phyloP scores from a whole-genome alignment of 2,888 invertebrate genomes.

The Eutolmus rufibarbis region DNA sequence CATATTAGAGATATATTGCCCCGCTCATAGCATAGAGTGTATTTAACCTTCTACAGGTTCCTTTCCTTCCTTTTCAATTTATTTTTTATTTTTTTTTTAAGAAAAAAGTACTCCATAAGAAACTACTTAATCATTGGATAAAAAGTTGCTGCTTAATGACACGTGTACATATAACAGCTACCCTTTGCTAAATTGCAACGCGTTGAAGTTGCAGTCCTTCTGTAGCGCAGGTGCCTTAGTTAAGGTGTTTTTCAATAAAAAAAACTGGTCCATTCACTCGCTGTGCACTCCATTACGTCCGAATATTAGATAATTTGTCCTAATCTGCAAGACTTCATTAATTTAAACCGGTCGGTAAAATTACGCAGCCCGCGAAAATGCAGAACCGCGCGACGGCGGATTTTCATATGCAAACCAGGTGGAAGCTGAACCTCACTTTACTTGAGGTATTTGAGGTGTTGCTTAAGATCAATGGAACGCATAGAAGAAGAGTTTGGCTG shows the following conservation, averaged over 20 bases:
- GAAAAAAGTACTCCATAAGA: background rate
- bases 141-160: background rate
- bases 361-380: background rate
- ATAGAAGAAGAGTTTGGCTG: background rate
- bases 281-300: background rate
- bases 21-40: too few relatives aligned
- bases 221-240: background rate
- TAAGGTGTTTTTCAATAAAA: background rate
- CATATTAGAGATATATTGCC: too few relatives aligned
- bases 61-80: background rate
- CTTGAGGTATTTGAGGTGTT: background rate
- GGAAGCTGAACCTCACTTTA: background rate
- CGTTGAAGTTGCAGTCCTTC: background rate
- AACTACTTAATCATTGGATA: background rate
- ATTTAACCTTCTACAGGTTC: background rate
- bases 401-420: conserved; percentile 8
- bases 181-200: background rate
- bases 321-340: conserved; percentile 21
- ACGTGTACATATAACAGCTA: background rate
- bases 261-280: background rate
- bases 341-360: background rate
- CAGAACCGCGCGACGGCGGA: background rate
- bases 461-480: background rate
- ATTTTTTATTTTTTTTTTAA: background rate
- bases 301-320: conserved; percentile 33